Evolutionary conservation across 2,888 invertebrate genomes (phyloP).

Genomic region (Synergus laeviventris): DNA sequence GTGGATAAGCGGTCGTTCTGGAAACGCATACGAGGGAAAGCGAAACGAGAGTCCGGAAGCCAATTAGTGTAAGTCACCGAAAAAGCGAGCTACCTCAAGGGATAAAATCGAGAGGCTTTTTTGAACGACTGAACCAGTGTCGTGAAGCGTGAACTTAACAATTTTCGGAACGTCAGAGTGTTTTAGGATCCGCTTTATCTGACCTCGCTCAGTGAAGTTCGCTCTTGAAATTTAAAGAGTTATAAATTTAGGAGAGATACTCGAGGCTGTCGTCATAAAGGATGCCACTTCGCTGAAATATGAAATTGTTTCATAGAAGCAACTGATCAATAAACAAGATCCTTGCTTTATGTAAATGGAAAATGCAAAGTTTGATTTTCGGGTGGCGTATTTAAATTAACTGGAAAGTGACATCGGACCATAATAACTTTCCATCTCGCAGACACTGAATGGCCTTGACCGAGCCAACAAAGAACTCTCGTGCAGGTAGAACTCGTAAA

Average conservation of each 20-base stretch:
- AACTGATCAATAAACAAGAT: not conserved
- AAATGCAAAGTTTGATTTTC: not conserved
- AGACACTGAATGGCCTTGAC: conserved; percentile 51
- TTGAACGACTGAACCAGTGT: not conserved
- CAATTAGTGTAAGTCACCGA: conserved; percentile 40
- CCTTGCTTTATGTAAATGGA: not conserved
- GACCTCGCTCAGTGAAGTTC: not conserved
- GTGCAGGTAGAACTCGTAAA: conserved; percentile 18
- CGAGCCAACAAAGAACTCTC: conserved; percentile 48
- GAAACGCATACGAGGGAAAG: not conserved
- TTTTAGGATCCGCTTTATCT: not conserved
- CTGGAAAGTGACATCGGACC: conserved; percentile 16
- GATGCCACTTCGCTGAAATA: too few species aligned
- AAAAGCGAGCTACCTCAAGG: conserved; percentile 23
- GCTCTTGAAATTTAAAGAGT: not conserved
- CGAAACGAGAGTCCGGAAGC: conserved; percentile 26
- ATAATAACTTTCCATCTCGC: conserved; percentile 53
- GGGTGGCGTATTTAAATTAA: conserved; percentile 26
- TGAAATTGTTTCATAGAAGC: not conserved
- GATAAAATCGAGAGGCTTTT: not conserved
- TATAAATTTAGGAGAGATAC: not conserved
- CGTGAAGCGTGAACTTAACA: not conserved
- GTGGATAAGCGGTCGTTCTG: conserved; percentile 9
- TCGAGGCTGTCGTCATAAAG: too few species aligned
- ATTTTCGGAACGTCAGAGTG: not conserved